These are phyloP conservation scores for Drosophila differens DNA, from an alignment of 2,888 invertebrate genomes.

Conservation along the genomic window DNA sequence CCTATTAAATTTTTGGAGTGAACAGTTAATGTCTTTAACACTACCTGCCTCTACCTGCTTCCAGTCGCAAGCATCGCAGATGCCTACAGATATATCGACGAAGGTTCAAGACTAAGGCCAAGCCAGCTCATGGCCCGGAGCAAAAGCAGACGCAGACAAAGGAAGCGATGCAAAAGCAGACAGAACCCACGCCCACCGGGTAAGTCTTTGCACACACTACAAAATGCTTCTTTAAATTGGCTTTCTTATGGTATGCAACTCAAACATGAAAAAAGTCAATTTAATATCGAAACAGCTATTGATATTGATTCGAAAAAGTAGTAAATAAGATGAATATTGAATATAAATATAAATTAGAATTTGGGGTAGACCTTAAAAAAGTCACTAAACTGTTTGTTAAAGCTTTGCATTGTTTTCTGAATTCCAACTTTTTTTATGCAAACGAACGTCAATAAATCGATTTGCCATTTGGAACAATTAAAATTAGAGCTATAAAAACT, in stretches of 20 bases:
- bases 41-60: not conserved
- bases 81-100: conserved; percentile 3
- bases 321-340: not conserved
- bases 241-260: not conserved
- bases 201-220: conserved; percentile 20
- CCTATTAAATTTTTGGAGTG: not conserved
- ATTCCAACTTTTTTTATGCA: not conserved
- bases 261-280: not conserved
- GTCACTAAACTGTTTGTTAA: not conserved
- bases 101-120: conserved; percentile 1
- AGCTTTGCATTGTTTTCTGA: not conserved
- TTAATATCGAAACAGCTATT: not conserved
- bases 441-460: not conserved
- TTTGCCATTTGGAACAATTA: not conserved
- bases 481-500: not conserved
- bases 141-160: conserved; percentile 13
- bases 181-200: conserved; percentile 12
- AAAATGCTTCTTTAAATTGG: not conserved
- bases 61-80: conserved; percentile 2
- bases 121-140: not conserved
- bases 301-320: not conserved
- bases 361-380: not conserved
- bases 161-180: conserved; percentile 1
- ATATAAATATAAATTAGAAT: not conserved
- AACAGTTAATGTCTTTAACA: conserved; percentile 3